Conservation (phyloP, 2,797 vertebrate genomes). For the Cynodonichthys magdalenae region DNA sequence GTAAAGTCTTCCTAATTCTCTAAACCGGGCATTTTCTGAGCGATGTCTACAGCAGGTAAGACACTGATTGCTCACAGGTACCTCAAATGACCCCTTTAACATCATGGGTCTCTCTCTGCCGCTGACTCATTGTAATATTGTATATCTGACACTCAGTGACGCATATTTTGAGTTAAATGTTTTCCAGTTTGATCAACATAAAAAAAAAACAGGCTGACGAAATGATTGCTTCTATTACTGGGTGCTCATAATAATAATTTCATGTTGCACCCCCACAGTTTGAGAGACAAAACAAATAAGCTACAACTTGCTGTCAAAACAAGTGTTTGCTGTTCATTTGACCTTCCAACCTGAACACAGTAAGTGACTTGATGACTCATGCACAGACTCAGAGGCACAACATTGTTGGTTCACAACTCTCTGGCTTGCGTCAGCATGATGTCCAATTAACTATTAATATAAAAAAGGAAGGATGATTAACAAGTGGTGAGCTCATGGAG, state of each 20-base stretch:
- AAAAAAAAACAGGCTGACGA: constrained; percentile 14
- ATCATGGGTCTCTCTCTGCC: neutral
- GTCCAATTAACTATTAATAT: constrained; percentile 46
- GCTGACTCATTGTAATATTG: neutral
- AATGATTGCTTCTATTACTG: constrained; percentile 12
- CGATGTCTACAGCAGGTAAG: neutral
- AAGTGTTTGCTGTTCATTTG: constrained; percentile 65
- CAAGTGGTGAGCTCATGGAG: constrained; percentile 23
- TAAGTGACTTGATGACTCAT: constrained; percentile 67
- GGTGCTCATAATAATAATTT: constrained; percentile 22
- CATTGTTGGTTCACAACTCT: constrained; percentile 55
- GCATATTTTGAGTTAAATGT: neutral
- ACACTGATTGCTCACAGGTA: neutral
- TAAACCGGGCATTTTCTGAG: neutral
- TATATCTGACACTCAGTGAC: neutral
- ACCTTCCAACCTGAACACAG: constrained; percentile 56
- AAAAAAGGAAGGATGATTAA: constrained; percentile 44
- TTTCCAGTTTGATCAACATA: constrained; percentile 9
- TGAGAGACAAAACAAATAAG: constrained; percentile 26
- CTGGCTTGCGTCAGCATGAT: constrained; percentile 51
- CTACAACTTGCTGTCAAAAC: constrained; percentile 49
- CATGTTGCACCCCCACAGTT: constrained; percentile 2
- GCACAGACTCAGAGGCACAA: constrained; percentile 44
- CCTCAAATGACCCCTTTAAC: neutral
- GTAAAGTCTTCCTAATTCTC: neutral